A percentile compares a stretch with the other conserved stretches of the same genome.
These are phyloP conservation scores for Papilio gigon DNA, from an alignment of 2,888 invertebrate genomes.

Conservation along the genomic window DNA sequence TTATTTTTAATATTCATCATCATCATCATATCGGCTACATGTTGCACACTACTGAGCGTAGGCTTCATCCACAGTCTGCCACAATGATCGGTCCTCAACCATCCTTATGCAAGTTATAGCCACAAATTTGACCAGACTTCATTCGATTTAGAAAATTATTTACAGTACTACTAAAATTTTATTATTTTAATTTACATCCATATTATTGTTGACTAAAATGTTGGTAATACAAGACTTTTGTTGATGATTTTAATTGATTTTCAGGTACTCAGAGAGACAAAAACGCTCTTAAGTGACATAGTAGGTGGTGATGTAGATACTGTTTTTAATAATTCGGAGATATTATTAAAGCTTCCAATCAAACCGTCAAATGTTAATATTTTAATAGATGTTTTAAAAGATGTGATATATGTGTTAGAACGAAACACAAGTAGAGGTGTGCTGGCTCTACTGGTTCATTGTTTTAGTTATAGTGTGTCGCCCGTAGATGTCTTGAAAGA, in stretches of 20 bases:
- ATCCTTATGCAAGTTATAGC: no score
- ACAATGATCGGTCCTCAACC: no score
- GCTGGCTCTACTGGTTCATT: constrained; percentile 78
- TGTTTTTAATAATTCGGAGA: constrained; percentile 68
- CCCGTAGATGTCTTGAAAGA: constrained; percentile 62
- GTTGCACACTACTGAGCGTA: not conserved
- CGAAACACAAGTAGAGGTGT: constrained; percentile 85
- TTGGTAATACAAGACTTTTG: no score
- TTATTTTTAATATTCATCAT: constrained; percentile 42
- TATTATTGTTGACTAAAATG: no score
- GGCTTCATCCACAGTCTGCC: no score
- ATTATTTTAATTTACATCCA: no score
- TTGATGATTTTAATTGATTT: constrained; percentile 44
- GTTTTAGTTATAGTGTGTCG: constrained; percentile 62
- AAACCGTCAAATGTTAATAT: constrained; percentile 78
- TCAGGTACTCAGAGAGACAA: constrained; percentile 80
- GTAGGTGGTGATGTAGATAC: constrained; percentile 70
- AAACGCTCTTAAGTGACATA: constrained; percentile 72
- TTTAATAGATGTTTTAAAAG: constrained; percentile 82
- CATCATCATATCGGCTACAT: no score
- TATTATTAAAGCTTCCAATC: constrained; percentile 67
- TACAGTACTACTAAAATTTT: no score
- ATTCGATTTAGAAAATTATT: no score
- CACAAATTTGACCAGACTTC: no score
- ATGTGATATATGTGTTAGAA: constrained; percentile 84